Evolutionary conservation across 1,140 invertebrate species (phyloP).

Genomic region (Rhysida immarginata): DNA sequence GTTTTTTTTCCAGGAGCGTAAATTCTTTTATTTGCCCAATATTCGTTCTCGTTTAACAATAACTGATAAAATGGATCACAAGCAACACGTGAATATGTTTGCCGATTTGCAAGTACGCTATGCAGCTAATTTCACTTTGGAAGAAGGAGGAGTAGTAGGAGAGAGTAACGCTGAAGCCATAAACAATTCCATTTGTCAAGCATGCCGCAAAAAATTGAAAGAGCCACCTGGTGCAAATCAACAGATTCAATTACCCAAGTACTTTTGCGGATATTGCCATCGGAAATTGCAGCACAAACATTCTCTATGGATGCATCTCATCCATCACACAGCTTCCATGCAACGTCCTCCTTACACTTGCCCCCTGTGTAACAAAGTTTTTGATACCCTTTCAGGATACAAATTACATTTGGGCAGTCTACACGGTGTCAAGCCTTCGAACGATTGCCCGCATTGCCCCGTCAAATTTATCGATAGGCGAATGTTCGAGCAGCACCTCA

Average conservation of each 20-base stretch:
- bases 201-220: not conserved
- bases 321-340: constrained; percentile 1
- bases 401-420: not conserved
- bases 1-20: too few species aligned
- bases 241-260: not conserved
- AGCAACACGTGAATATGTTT: not conserved
- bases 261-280: constrained; percentile 2
- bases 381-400: not conserved
- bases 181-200: not conserved
- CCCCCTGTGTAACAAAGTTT: not conserved
- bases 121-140: not conserved
- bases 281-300: not conserved
- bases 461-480: not conserved
- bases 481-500: not conserved
- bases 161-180: not conserved
- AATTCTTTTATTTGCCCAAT: too few species aligned
- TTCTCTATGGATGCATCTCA: not conserved
- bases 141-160: not conserved
- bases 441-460: not conserved
- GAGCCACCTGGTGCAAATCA: not conserved
- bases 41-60: not conserved
- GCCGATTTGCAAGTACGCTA: not conserved
- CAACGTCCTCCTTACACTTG: not conserved
- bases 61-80: not conserved
- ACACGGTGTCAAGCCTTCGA: not conserved